A percentile compares a stretch with the other conserved stretches of the same genome.
phyloP scores from a whole-genome alignment of 2,797 vertebrate species.

The Hemibagrus guttatus region DNA sequence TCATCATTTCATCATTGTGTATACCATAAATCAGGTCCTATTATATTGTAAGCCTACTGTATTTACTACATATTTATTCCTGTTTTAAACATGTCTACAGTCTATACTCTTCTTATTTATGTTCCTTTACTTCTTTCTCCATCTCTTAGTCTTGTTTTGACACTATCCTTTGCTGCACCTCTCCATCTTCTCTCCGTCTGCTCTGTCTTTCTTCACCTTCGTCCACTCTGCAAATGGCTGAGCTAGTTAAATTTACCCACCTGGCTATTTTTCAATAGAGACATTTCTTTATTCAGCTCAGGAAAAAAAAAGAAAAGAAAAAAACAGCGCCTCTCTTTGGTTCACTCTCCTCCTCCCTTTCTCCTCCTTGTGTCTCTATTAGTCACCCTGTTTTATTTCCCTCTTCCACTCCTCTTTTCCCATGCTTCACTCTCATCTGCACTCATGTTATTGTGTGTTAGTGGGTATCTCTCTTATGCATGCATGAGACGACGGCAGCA shows the following conservation, averaged over 20 bases:
- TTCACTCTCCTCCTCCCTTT: constrained; percentile 52
- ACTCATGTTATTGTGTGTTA: constrained; percentile 75
- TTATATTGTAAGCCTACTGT: neutral
- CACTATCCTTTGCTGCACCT: neutral
- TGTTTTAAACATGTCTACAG: neutral
- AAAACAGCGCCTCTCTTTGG: constrained; percentile 41
- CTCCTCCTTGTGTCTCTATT: constrained; percentile 45
- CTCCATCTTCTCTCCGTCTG: constrained; percentile 20
- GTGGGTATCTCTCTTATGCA: constrained; percentile 68
- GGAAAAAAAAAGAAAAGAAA: constrained; percentile 41
- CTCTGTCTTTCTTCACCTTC: constrained; percentile 44
- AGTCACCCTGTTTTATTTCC: constrained; percentile 55
- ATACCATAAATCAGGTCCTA: neutral
- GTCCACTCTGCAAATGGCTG: constrained; percentile 68
- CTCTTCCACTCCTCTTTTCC: constrained; percentile 42
- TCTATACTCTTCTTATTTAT: neutral
- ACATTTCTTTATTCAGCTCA: constrained; percentile 64
- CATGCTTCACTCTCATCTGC: constrained; percentile 60
- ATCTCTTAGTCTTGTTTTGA: constrained; percentile 1
- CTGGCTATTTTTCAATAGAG: constrained; percentile 74
- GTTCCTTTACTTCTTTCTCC: neutral
- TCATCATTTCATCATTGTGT: neutral
- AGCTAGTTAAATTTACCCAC: constrained; percentile 71
- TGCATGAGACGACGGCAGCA: constrained; percentile 70
- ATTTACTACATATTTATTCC: neutral